Percentiles rank a stretch among this genome's conserved stretches.
These are phyloP conservation scores for Pelodytes ibericus DNA, from an alignment of 2,797 vertebrate species.

Conservation along the genomic window DNA sequence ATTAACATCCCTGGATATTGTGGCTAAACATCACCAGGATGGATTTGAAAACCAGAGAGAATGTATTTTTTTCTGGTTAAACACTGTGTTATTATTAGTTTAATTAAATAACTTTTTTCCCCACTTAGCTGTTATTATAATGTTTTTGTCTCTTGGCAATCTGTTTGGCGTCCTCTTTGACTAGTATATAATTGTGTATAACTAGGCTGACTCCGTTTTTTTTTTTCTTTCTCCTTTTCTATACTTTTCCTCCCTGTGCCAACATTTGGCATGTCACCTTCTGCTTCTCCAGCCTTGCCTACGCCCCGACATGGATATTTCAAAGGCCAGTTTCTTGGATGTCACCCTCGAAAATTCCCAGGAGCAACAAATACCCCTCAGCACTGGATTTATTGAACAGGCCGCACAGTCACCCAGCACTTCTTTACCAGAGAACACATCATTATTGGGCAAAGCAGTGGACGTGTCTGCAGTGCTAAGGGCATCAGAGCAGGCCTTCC, in stretches of 20 bases:
- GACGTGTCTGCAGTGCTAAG: conserved; percentile 74
- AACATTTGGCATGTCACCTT: background rate
- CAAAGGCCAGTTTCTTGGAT: conserved; percentile 81
- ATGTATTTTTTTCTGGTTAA: too few species aligned
- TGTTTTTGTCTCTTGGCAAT: too few species aligned
- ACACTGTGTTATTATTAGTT: too few species aligned
- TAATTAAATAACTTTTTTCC: too few species aligned
- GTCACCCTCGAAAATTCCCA: conserved; percentile 79
- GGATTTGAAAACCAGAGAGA: too few species aligned
- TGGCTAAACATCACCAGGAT: too few species aligned
- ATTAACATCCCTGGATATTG: too few species aligned
- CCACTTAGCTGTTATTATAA: too few species aligned
- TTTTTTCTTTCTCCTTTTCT: background rate
- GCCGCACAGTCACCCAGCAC: conserved; percentile 72
- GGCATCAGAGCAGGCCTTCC: conserved; percentile 89
- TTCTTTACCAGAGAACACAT: conserved; percentile 72
- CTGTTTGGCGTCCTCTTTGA: too few species aligned
- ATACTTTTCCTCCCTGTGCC: conserved; percentile 38
- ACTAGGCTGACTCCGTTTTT: background rate
- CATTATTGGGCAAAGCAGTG: conserved; percentile 77
- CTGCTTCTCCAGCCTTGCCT: conserved; percentile 80
- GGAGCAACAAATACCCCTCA: conserved; percentile 77
- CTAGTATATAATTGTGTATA: background rate
- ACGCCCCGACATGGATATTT: conserved; percentile 81
- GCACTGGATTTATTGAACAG: conserved; percentile 76